Evolutionary conservation across 2,113 vertebrate species (phyloP), one percentile per base, ranked within the genome.

Genomic region (Notothenia coriiceps): DNA sequence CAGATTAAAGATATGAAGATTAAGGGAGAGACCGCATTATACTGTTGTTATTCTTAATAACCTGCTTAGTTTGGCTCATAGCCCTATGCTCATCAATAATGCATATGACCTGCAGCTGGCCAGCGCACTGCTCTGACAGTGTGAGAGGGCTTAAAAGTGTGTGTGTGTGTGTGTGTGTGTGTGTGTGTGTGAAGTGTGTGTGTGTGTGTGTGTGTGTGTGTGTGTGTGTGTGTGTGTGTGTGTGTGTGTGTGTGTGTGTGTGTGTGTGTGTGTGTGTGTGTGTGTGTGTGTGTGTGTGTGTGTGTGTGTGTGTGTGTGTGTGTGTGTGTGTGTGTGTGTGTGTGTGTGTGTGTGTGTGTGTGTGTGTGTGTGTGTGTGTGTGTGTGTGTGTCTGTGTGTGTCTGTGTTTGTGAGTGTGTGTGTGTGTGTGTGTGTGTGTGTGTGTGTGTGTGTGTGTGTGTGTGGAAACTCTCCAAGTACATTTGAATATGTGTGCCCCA

Each of bases 41-140:
- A 52, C 86, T 83, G 84, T 91, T 91, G 85, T 89, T 87, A 86
- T 67, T 87, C 79, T 70, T 92, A 81, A 91, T 90, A 92, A 91
- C 70, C 78, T 88, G 79, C 81, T 89, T 89, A 76, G 83, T 80
- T 90, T 88, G 92, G 89, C 90, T 86, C 73, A 33, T 20, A 56
- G 76, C 86, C 85, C 71, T 6, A 0, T n/a, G 43, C 85, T 91
- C 79, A 90, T 93, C 33, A 47, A 92, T 92, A 85, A 92, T 89
- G 78, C 83, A 91, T 89, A 50, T 89, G 86, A 88, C 85, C 88
- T 66, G 83, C 47, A 82, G 78, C 84, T 74, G 77, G 74, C 77
- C 90, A 74, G 77, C 70, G 82, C 35, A 25, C 49, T 70, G 64
- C 70, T 85, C 70, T 80, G 64, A 80, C 51, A 76, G 50, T 79